Conservation (phyloP, 2,888 invertebrate genomes). For the Schrankia costaestrigalis region DNA sequence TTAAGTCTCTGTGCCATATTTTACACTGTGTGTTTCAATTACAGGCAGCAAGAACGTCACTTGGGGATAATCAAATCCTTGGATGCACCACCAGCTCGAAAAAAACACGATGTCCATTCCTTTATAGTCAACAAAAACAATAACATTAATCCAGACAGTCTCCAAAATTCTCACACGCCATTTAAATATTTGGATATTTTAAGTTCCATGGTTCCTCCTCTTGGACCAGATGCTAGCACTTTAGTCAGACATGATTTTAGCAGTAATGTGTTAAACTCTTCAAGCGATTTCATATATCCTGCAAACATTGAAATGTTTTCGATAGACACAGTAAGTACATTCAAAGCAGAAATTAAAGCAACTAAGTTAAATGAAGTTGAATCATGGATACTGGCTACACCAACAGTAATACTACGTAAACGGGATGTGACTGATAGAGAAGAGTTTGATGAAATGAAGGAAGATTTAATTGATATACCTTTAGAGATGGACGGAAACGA, state of each 20-base stretch:
- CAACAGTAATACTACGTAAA: conserved; percentile 57
- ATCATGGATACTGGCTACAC: conserved; percentile 67
- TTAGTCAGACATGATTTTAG: conserved; percentile 16
- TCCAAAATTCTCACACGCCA: conserved; percentile 44
- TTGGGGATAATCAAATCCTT: conserved; percentile 84
- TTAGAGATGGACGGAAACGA: conserved; percentile 65
- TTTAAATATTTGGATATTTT: conserved; percentile 55
- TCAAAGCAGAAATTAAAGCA: conserved; percentile 45
- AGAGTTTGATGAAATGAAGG: conserved; percentile 41
- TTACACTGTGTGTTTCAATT: no score
- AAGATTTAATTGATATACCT: conserved; percentile 65
- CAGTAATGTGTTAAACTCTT: conserved; percentile 15
- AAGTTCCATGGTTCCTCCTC: conserved; percentile 40
- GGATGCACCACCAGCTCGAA: conserved; percentile 66
- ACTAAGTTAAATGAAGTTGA: conserved; percentile 54
- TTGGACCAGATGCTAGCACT: conserved; percentile 14
- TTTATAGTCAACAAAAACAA: conserved; percentile 64
- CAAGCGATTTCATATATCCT: conserved; percentile 25
- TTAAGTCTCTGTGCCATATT: background rate
- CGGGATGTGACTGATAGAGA: conserved; percentile 54
- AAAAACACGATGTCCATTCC: conserved; percentile 75
- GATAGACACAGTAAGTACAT: conserved; percentile 37
- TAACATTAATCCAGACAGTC: conserved; percentile 38
- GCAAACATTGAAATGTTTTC: conserved; percentile 41
- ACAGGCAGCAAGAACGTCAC: conserved; percentile 90